Base-by-base conservation (phyloP, 1,140 invertebrate genomes). In the Heliothis virescens region DNA sequence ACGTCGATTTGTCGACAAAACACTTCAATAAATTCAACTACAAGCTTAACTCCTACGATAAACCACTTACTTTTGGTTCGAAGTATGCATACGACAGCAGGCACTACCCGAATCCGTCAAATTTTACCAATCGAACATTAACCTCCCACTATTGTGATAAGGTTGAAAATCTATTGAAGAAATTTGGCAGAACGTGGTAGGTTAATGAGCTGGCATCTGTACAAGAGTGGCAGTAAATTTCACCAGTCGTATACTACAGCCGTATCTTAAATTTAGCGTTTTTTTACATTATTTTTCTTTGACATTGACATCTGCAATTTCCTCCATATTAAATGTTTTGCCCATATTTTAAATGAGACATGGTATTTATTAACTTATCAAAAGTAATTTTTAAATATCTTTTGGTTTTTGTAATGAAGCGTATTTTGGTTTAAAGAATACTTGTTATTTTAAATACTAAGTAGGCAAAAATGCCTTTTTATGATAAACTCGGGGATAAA, bases 291-390 rank as follows among this genome's bases (percentile, higher is more conserved):
- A 72, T 55, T 53, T 48, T 72, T 1, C 29, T 29, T 41, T 4
- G 21, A n/a, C 16, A 34, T 41, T 13, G 21, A n/a, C 16, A 34
- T n/a, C 26, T 21, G 50, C 53, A 72, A 72, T 72, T 72, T 72
- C 53, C 16, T 34, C 50, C 69, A 55, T 72, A 72, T 53, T 72
- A 50, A 50, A 67, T 34, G 21, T 48, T 55, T 72, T 29, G 18
- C 5, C 34, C 34, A 41, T 72, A 15, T 55, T 72, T 72, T 34
- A 34, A 72, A 55, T 55, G 34, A 72, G 34, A 55, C 10, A 50
- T 48, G 15, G 29, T 4, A 72, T 72, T 72, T 55, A 72, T 72
- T 55, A 55, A 55, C 18, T 53, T 55, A 72, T 72, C 50, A 72
- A 55, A 72, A 41, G 34, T 34, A 55, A 55, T 47, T 69, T n/a